Percentiles rank a stretch among this genome's conserved stretches.
These are phyloP conservation scores for Percopsis omiscomaycus DNA, from an alignment of 2,797 vertebrate genomes.

Conservation along the genomic window DNA sequence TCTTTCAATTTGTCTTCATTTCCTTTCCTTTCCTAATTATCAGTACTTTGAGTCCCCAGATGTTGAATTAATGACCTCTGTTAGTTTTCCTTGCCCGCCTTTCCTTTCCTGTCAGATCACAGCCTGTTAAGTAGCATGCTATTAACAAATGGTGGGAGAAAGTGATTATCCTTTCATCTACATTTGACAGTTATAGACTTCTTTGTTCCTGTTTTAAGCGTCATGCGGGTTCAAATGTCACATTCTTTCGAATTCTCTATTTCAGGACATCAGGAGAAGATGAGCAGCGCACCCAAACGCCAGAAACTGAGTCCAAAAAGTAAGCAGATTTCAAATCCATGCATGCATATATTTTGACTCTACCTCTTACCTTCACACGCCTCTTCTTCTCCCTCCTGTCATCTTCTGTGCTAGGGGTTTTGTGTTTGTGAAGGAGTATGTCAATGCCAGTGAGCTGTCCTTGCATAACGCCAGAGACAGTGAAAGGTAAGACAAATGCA, in stretches of 20 bases:
- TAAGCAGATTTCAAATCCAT: constrained; percentile 45
- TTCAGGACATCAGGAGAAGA: constrained; percentile 41
- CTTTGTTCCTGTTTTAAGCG: constrained; percentile 28
- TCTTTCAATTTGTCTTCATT: constrained; percentile 65
- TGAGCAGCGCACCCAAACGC: constrained; percentile 35
- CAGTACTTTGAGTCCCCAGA: constrained; percentile 47
- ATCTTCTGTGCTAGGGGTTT: constrained; percentile 56
- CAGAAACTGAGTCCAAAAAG: constrained; percentile 73
- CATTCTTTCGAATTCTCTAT: constrained; percentile 44
- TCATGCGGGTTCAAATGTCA: constrained; percentile 26
- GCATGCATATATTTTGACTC: not conserved
- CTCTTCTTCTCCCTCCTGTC: not conserved
- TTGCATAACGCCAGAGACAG: constrained; percentile 46
- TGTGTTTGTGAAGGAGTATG: constrained; percentile 86
- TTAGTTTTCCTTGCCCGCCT: constrained; percentile 43
- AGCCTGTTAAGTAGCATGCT: constrained; percentile 54
- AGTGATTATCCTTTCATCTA: constrained; percentile 61
- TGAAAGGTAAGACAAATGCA: constrained; percentile 41
- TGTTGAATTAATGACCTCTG: constrained; percentile 68
- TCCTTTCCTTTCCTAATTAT: constrained; percentile 56
- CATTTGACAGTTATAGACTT: constrained; percentile 54
- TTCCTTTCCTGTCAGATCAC: constrained; percentile 60
- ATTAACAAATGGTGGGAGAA: constrained; percentile 58
- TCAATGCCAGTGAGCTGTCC: constrained; percentile 71
- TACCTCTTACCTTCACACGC: not conserved